Base-by-base conservation (phyloP, 2,888 invertebrate species). In the Notodonta ziczac region DNA sequence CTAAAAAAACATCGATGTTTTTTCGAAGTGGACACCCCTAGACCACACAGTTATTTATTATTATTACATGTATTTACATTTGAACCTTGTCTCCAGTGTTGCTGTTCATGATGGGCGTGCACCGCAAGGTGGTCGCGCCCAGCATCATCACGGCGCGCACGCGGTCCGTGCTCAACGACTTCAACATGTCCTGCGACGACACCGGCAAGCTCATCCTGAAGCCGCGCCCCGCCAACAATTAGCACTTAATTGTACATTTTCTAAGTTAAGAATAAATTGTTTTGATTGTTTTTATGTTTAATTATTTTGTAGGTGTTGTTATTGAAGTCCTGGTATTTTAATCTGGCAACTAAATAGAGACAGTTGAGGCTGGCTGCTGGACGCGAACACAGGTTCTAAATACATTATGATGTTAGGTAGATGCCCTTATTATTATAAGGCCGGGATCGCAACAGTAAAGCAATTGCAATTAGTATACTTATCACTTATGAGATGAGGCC, bases 151-250 rank as follows among this genome's bases (percentile, higher is more conserved):
- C 98, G 0, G 97, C 98, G 0, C 94, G 99, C 70, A 98, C 98
- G 54, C 94, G 99, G 63, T 96, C 96, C 58, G 98, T 99, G 2
- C 94, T 99, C 59, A 96, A 97, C 53, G 99, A 99, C 90, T 99
- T 98, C 89, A 99, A 99, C 89, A 99, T 99, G 98, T 98, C 98
- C 35, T 99, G 99, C 89, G 99, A 99, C 84, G 98, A 99, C 85
- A 98, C 98, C 42, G 99, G 99, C 62, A 98, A 98, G 91, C 94
- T 99, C 57, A 99, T 99, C 79, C 93, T 99, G 46, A 98, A 98
- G 87, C 99, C 98, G 2, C 91, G 98, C 63, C 98, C 98, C 0
- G 89, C 93, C 60, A 91, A 90, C 71, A 89, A 73, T 57, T 78
- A 81, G 72, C 70, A 60, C 68, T 54, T 64, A 53, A 58, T 56